Base-by-base conservation (phyloP, 2,888 invertebrate species). In the Synanthedon vespiformis region DNA sequence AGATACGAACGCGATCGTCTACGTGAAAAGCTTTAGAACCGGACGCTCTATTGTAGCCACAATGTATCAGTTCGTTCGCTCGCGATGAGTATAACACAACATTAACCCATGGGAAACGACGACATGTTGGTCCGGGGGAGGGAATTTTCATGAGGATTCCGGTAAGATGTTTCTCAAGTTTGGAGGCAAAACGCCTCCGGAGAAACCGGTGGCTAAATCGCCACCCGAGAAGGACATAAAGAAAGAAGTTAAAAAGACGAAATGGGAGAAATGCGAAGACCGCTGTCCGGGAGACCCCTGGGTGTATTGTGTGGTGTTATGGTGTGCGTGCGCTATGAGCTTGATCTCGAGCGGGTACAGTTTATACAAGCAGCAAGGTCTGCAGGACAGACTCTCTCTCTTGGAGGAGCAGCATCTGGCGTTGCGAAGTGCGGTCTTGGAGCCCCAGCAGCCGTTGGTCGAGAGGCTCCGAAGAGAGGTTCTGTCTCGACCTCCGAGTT, bases 301-400 rank as follows among this genome's bases (percentile, higher is more conserved):
- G 83, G 70, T 74, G 57, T 84, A 84, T 71, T 84, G 82, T 78
- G 80, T 72, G 68, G 85, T 89, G 74, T 84, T 91, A 82, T 82
- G 91, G 89, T 89, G 90, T 88, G 89, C 89, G 71, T 91, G 91
- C 84, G 87, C 89, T 71, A 88, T 91, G 88, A 90, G 90, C 80
- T 82, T 91, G 65, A 74, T 89, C 58, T 88, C 88, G 51, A 89
- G 90, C 82, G 90, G 89, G 65, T 91, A 89, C 74, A 89, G 89
- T 65, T 74, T 89, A 64, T 90, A 90, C 82, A 82, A 83, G 70
- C 89, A 90, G 73, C 87, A 86, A 54, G 77, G 81, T 48, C 79
- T 91, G 65, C 86, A 88, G 68, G 82, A 78, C 54, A 76, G 89
- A 60, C 72, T 91, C 57, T 69, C 80, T 52, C 60, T 86, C 59